Evolutionary conservation across 64 coral and sea anemone species (phyloP).

Genomic region (Montipora capricornis): DNA sequence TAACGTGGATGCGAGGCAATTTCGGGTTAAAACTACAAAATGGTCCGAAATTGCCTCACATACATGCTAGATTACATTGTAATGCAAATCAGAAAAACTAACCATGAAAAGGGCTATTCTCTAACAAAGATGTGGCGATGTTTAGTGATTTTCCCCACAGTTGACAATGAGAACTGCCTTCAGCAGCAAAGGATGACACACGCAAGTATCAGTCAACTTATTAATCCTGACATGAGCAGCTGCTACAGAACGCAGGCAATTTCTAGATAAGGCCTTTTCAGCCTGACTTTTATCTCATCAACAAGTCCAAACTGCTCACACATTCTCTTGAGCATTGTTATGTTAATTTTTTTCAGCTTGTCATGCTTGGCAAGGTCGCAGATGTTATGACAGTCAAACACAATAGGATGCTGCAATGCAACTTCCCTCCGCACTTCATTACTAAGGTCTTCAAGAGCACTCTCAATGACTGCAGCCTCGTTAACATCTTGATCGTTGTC

Average conservation of each 20-base stretch:
- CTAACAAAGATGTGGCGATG: too few species aligned
- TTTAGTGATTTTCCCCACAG: too few species aligned
- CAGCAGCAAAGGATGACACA: too few species aligned
- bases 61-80: too few species aligned
- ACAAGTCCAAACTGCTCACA: background rate
- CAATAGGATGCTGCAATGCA: slow-evolving; percentile 9
- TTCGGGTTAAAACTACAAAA: too few species aligned
- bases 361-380: slow-evolving; percentile 14
- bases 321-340: slow-evolving; percentile 9
- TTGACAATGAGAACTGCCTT: too few species aligned
- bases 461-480: background rate
- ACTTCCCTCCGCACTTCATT: slow-evolving; percentile 8
- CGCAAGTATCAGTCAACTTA: too few species aligned
- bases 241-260: slow-evolving; percentile 12
- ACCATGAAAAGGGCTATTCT: background rate
- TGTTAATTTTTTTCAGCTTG: slow-evolving; percentile 14
- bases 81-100: too few species aligned
- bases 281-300: background rate
- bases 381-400: slow-evolving; percentile 14
- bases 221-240: background rate
- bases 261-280: background rate
- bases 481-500: background rate
- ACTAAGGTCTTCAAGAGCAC: background rate
- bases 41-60: too few species aligned
- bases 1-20: background rate